These are phyloP conservation scores for Ormyrus labotus DNA, from an alignment of 2,888 invertebrate species.

Conservation along the genomic window DNA sequence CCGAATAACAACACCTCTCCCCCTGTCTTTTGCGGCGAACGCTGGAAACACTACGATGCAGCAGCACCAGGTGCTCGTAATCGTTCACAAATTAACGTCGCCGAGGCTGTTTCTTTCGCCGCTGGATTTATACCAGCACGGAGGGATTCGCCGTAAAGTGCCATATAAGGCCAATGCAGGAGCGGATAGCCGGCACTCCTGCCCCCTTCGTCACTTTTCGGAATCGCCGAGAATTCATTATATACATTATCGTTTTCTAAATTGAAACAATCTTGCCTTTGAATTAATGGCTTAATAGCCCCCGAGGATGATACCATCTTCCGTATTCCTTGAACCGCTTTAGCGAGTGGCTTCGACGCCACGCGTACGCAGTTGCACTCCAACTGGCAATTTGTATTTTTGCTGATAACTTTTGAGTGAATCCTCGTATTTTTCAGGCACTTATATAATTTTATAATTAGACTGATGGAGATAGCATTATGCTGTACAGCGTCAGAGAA, in stretches of 20 bases:
- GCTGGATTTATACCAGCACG: slow-evolving; percentile 64
- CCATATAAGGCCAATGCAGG: slow-evolving; percentile 40
- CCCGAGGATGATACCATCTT: slow-evolving; percentile 17
- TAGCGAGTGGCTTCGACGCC: slow-evolving; percentile 12
- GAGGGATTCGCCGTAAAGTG: slow-evolving; percentile 1
- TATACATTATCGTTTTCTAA: slow-evolving; percentile 42
- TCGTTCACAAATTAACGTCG: slow-evolving; percentile 75
- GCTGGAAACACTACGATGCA: slow-evolving; percentile 58
- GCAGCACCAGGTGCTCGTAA: slow-evolving; percentile 73
- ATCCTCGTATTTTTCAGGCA: no score
- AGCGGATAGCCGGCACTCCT: background rate
- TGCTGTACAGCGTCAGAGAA: background rate
- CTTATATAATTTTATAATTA: slow-evolving; percentile 35
- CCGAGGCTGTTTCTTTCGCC: slow-evolving; percentile 69
- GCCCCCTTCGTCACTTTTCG: slow-evolving; percentile 15
- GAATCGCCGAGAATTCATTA: slow-evolving; percentile 38
- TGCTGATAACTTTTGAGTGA: background rate
- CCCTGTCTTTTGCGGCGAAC: slow-evolving; percentile 41
- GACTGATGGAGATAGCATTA: slow-evolving; percentile 1
- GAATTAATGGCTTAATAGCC: slow-evolving; percentile 48
- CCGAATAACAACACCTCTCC: slow-evolving; percentile 60
- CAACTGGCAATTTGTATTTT: slow-evolving; percentile 28
- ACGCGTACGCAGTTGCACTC: slow-evolving; percentile 9
- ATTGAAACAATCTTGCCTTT: slow-evolving; percentile 41
- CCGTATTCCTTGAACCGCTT: slow-evolving; percentile 29